These are phyloP conservation scores for Nymphalis urticae DNA, from an alignment of 2,888 invertebrate species.

Conservation along the genomic window DNA sequence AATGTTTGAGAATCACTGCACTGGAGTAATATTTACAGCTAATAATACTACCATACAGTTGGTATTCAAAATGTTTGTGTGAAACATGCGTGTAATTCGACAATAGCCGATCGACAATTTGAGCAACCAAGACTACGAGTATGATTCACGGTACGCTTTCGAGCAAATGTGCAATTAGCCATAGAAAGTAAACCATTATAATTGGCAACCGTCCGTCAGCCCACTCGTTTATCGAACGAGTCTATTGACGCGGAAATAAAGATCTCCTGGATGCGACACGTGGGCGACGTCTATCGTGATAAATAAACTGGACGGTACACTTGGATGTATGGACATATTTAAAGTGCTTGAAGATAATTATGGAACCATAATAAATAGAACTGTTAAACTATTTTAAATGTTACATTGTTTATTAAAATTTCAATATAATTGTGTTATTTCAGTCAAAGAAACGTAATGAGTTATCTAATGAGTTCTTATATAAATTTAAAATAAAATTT, in stretches of 20 bases:
- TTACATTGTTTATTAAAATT: no score
- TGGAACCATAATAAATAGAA: no score
- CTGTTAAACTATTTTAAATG: no score
- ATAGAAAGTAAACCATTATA: conserved; percentile 73
- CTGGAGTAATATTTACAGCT: no score
- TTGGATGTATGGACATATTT: no score
- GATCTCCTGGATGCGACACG: conserved; percentile 57
- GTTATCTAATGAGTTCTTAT: no score
- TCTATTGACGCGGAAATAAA: conserved; percentile 58
- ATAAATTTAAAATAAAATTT: no score
- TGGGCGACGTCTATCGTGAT: conserved; percentile 48
- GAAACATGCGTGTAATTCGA: conserved; percentile 36
- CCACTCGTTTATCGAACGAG: conserved; percentile 61
- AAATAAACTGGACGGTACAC: background rate
- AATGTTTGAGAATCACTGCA: no score
- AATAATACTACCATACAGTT: no score
- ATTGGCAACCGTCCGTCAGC: conserved; percentile 65
- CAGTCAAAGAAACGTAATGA: no score
- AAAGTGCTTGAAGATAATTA: no score
- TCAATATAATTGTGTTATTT: no score
- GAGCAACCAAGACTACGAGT: conserved; percentile 21
- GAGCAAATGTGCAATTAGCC: conserved; percentile 59
- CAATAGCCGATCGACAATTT: conserved; percentile 29
- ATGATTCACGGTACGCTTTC: conserved; percentile 54
- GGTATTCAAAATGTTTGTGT: background rate